Conservation (phyloP, 64 coral and sea anemone species). For the Acropora yongei region DNA sequence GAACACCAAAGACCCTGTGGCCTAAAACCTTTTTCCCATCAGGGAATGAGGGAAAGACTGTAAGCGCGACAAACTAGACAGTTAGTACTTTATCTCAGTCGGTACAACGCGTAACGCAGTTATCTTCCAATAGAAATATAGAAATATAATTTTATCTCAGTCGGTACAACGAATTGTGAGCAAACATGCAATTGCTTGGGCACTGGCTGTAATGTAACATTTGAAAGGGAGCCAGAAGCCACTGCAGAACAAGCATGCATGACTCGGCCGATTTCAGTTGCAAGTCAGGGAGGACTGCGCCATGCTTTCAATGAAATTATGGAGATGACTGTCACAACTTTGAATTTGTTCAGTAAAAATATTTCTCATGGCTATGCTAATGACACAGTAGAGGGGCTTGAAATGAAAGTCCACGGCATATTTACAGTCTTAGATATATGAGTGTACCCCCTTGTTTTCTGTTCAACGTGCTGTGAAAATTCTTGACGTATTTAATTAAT, state of each 20-base stretch:
- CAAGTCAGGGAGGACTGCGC: constrained; percentile 29
- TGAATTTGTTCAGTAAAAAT: constrained; percentile 41
- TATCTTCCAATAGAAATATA: too few relatives aligned
- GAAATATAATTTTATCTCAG: too few relatives aligned
- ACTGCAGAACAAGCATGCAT: background rate
- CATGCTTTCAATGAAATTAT: constrained; percentile 47
- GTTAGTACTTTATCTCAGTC: too few relatives aligned
- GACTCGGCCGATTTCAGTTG: constrained; percentile 19
- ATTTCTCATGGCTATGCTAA: constrained; percentile 29
- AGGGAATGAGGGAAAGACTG: too few relatives aligned
- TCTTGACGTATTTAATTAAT: constrained; percentile 34
- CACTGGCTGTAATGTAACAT: background rate
- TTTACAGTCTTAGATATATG: constrained; percentile 44
- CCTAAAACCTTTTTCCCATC: too few relatives aligned
- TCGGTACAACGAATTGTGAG: background rate
- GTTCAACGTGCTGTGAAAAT: constrained; percentile 57
- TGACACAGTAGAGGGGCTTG: constrained; percentile 20
- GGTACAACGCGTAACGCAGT: too few relatives aligned
- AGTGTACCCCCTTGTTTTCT: constrained; percentile 39
- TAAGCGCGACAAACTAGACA: too few relatives aligned
- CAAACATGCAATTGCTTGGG: constrained; percentile 15
- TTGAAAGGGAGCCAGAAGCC: background rate
- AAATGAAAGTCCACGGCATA: constrained; percentile 24
- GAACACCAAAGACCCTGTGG: too few relatives aligned
- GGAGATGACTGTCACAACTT: constrained; percentile 15